Conservation (phyloP, 2,797 vertebrate genomes). For the Gobionotothen gibberifrons region DNA sequence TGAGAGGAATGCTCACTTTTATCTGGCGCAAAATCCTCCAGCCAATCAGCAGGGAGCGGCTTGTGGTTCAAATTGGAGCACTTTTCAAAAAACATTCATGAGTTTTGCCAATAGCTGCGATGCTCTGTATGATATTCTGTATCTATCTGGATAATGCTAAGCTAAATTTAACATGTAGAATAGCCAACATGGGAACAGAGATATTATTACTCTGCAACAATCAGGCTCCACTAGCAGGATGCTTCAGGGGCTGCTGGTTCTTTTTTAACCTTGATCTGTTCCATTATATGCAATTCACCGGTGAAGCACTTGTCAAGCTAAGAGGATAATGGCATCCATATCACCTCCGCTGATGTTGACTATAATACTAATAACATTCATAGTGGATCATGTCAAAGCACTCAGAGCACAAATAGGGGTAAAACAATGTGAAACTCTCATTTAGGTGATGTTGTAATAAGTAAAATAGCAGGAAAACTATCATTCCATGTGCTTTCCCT, state of each 20-base stretch:
- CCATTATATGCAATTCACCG: conserved; percentile 76
- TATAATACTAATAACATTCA: conserved; percentile 46
- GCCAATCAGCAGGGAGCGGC: conserved; percentile 82
- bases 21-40: conserved; percentile 77
- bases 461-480: conserved; percentile 14
- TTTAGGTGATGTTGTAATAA: conserved; percentile 26
- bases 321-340: conserved; percentile 44
- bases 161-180: conserved; percentile 62
- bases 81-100: conserved; percentile 39
- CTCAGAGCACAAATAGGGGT: conserved; percentile 50
- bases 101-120: conserved; percentile 77
- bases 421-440: conserved; percentile 35
- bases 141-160: conserved; percentile 57
- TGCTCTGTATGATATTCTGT: conserved; percentile 45
- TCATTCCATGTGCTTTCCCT: conserved; percentile 45
- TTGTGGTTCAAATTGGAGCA: conserved; percentile 72
- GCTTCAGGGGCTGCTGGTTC: conserved; percentile 39
- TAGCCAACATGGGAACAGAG: conserved; percentile 55
- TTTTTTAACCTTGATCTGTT: conserved; percentile 51
- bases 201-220: conserved; percentile 44
- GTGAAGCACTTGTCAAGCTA: conserved; percentile 68
- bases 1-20: conserved; percentile 76
- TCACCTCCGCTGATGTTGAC: conserved; percentile 49
- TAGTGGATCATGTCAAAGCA: conserved; percentile 46
- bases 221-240: conserved; percentile 41